Conservation (phyloP, 2,888 invertebrate genomes). For the Celastrina argiolus region DNA sequence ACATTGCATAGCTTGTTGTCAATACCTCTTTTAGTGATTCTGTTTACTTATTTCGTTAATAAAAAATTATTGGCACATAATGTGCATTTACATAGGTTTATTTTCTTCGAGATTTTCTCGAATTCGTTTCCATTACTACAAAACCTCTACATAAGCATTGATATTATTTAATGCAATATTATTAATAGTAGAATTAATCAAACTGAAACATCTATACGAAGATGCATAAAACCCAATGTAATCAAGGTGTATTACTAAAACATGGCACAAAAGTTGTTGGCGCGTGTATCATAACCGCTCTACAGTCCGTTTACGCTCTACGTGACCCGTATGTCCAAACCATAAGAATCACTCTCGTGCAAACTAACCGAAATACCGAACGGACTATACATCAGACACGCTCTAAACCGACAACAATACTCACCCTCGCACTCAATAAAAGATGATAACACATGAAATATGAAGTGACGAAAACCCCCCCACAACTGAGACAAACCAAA, state of each 20-base stretch:
- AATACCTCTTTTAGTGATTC: too few species aligned
- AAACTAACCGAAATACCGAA: too few species aligned
- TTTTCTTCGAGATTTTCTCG: too few species aligned
- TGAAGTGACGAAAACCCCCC: slow-evolving; percentile 71
- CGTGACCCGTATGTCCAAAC: too few species aligned
- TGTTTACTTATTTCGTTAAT: too few species aligned
- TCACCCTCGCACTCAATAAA: slow-evolving; percentile 75
- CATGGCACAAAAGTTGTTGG: background rate
- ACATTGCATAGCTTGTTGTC: too few species aligned
- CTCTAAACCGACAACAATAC: slow-evolving; percentile 75
- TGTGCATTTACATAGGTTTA: too few species aligned
- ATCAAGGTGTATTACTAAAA: background rate
- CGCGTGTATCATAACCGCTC: background rate
- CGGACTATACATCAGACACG: slow-evolving; percentile 58
- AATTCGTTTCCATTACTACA: too few species aligned
- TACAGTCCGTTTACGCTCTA: background rate
- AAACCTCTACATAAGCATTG: too few species aligned
- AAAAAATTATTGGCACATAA: too few species aligned
- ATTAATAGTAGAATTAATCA: background rate
- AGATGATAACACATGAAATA: slow-evolving; percentile 78
- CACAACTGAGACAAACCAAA: slow-evolving; percentile 31
- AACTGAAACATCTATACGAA: background rate
- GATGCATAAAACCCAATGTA: slow-evolving; percentile 13
- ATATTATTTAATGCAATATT: too few species aligned
- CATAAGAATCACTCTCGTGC: too few species aligned